phyloP scores from a whole-genome alignment of 2,113 vertebrate species.

The Chaenogobius annularis region DNA sequence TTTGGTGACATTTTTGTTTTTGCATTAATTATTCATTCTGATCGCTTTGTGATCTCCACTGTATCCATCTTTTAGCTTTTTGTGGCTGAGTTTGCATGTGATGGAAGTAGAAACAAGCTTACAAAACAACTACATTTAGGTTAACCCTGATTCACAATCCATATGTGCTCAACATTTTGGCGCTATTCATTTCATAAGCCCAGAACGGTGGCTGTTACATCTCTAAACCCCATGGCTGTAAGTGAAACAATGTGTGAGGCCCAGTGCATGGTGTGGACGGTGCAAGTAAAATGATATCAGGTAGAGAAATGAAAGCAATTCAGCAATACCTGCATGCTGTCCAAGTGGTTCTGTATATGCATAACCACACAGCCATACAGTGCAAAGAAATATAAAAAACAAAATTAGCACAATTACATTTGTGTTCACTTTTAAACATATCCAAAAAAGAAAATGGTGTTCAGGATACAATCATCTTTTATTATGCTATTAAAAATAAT shows the following conservation, averaged over 20 bases:
- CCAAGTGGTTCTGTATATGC: slow-evolving; percentile 94
- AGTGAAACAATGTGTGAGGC: slow-evolving; percentile 18
- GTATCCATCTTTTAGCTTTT: slow-evolving; percentile 29
- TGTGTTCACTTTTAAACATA: slow-evolving; percentile 62
- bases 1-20: slow-evolving; percentile 25
- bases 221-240: not conserved
- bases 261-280: slow-evolving; percentile 13
- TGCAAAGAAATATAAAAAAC: slow-evolving; percentile 77
- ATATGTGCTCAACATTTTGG: slow-evolving; percentile 7
- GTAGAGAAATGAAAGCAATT: slow-evolving; percentile 59
- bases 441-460: slow-evolving; percentile 45
- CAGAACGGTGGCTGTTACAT: not conserved
- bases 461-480: not conserved
- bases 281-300: slow-evolving; percentile 38
- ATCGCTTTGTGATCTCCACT: slow-evolving; percentile 38
- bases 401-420: slow-evolving; percentile 73
- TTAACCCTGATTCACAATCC: slow-evolving; percentile 23
- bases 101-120: slow-evolving; percentile 20
- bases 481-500: slow-evolving; percentile 1
- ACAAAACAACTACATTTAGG: slow-evolving; percentile 16
- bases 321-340: slow-evolving; percentile 99
- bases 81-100: slow-evolving; percentile 34
- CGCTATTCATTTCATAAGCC: not conserved
- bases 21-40: slow-evolving; percentile 6
- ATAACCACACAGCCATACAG: slow-evolving; percentile 81